Base-by-base conservation (phyloP, 2,797 vertebrate species). In the Cetoscarus ocellatus region DNA sequence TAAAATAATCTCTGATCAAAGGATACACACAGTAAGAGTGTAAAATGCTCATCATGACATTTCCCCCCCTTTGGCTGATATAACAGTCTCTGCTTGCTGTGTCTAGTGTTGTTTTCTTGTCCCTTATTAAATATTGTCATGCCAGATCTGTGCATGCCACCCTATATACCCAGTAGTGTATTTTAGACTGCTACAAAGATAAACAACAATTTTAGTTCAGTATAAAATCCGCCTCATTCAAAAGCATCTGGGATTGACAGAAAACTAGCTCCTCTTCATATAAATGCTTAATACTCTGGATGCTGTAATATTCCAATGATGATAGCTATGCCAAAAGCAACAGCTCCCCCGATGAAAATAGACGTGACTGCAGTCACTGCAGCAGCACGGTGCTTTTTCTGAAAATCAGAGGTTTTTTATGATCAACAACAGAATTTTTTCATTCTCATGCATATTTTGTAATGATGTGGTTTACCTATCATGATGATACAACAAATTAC, bases 301-400 rank as follows among this genome's bases (percentile, higher is more conserved):
- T 7, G 67, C 3, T 0, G 0, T 58, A 53, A 69, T 44, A 88
- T 51, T 49, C 48, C 74, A n/a, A 17, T 5, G 49, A 78, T 53
- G 19, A 90, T 3, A 19, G 62, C 69, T 8, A 35, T 18, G 43
- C 50, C 13, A 6, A 92, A 84, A 12, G n/a, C 14, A 12, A 57
- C 0, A 49, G 43, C 64, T 60, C 83, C 64, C 51, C 65, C 0
- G 17, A 45, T 11, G 59, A 83, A 3, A 3, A n/a, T n/a, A 3
- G 72, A 67, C 9, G 64, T 4, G 1, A 3, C n/a, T 6, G 12
- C 2, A 6, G 17, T 14, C 40, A 0, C 0, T 12, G 0, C 2
- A 1, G 6, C 36, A 38, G 10, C 2, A 2, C 10, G 7, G 13
- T 44, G 34, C 56, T 1, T 15, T 11, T 10, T 19, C 84, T 79